These are phyloP conservation scores for Torymus tubicola DNA, from an alignment of 2,888 invertebrate genomes.

Conservation along the genomic window DNA sequence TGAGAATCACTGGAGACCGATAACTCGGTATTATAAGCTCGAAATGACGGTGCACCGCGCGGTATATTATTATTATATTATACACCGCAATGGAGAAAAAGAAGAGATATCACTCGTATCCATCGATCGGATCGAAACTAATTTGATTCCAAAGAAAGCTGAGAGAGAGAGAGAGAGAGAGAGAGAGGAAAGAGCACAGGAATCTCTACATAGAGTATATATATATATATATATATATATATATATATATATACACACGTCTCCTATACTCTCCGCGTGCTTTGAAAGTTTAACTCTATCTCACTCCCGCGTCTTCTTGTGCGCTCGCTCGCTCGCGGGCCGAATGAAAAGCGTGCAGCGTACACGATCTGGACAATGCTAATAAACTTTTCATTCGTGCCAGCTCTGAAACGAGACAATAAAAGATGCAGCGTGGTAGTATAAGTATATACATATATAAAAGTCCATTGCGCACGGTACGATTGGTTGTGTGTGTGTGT, in stretches of 20 bases:
- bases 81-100: constrained; percentile 39
- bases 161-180: too few species aligned
- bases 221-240: too few species aligned
- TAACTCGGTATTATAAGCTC: constrained; percentile 64
- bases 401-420: background rate
- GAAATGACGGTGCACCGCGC: constrained; percentile 65
- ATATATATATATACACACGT: too few species aligned
- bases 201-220: too few species aligned
- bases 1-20: constrained; percentile 56
- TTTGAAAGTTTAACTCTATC: constrained; percentile 40
- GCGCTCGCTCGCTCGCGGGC: too few species aligned
- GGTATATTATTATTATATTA: constrained; percentile 66
- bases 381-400: constrained; percentile 7
- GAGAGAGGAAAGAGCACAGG: too few species aligned
- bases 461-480: too few species aligned
- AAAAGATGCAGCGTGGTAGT: background rate
- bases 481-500: too few species aligned
- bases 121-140: constrained; percentile 66
- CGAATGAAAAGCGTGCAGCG: too few species aligned
- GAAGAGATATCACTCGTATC: constrained; percentile 64
- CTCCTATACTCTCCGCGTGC: constrained; percentile 46
- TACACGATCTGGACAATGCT: constrained; percentile 2
- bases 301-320: constrained; percentile 10
- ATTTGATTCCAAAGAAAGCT: constrained; percentile 68
- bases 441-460: too few species aligned